Evolutionary conservation across 2,113 vertebrate species (phyloP).

Genomic region (Sclerurus mexicanus): DNA sequence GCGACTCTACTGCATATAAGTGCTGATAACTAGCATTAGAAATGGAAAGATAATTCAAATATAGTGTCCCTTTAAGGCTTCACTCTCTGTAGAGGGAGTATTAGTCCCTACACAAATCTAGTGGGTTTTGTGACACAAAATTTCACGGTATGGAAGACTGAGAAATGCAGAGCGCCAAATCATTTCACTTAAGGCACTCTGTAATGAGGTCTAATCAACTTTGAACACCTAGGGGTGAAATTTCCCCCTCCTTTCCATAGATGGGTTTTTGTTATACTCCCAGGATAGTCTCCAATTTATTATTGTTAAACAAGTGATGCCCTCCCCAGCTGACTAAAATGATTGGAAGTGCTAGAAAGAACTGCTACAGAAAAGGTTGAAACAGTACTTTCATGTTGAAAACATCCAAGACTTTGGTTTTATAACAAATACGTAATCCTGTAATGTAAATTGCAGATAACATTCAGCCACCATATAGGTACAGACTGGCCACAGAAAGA

Average conservation of each 20-base stretch:
- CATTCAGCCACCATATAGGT: neutral
- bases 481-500: neutral
- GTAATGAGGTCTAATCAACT: conserved; percentile 27
- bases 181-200: conserved; percentile 20
- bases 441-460: neutral
- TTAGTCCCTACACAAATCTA: neutral
- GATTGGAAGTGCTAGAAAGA: neutral
- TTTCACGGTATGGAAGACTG: neutral
- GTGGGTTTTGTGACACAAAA: conserved; percentile 9
- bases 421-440: neutral
- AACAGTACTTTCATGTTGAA: neutral
- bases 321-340: neutral
- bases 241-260: neutral
- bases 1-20: neutral
- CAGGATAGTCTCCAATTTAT: neutral
- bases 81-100: conserved; percentile 1
- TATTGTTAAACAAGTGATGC: conserved; percentile 7
- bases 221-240: conserved; percentile 19
- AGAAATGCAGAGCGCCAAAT: neutral
- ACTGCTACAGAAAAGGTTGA: neutral
- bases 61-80: conserved; percentile 39
- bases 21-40: neutral
- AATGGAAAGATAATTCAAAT: conserved; percentile 36
- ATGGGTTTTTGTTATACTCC: neutral
- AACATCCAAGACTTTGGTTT: neutral